These are phyloP conservation scores for Mus caroli DNA, from an alignment of 2,797 vertebrate species.

Conservation along the genomic window DNA sequence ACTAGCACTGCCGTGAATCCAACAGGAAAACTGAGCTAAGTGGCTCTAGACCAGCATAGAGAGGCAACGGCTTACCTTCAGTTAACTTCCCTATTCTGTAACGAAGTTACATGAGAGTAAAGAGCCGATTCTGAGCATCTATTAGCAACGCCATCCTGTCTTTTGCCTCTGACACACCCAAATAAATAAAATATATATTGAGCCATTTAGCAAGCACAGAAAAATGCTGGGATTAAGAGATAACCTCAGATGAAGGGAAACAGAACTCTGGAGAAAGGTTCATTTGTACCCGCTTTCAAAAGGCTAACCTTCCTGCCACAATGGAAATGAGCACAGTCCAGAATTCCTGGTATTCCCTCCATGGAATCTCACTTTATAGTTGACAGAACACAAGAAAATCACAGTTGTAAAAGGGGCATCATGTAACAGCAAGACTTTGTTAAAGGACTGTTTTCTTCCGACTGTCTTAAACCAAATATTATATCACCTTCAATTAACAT, in stretches of 20 bases:
- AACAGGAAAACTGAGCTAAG: conserved; percentile 82
- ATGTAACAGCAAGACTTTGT: conserved; percentile 80
- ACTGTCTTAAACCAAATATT: conserved; percentile 78
- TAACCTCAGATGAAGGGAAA: conserved; percentile 80
- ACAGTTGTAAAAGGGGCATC: conserved; percentile 82
- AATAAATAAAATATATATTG: conserved; percentile 83
- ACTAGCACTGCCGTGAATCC: conserved; percentile 71
- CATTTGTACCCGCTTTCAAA: conserved; percentile 84
- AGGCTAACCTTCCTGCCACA: conserved; percentile 83
- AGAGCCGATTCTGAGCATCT: conserved; percentile 84
- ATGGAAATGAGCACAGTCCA: conserved; percentile 76
- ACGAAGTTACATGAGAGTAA: conserved; percentile 83
- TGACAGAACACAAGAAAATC: conserved; percentile 87
- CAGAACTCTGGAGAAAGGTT: conserved; percentile 85
- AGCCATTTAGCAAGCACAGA: conserved; percentile 85
- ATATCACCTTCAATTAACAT: conserved; percentile 82
- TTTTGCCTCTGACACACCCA: conserved; percentile 82
- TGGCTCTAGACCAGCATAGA: conserved; percentile 78
- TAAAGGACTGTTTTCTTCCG: conserved; percentile 82
- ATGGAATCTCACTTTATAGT: conserved; percentile 76
- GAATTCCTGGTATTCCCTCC: conserved; percentile 84
- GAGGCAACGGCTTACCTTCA: conserved; percentile 80
- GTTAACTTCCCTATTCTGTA: conserved; percentile 85
- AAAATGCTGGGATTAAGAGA: conserved; percentile 89
- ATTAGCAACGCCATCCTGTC: conserved; percentile 87